phyloP scores from a whole-genome alignment of 2,113 vertebrate species.

The Synchiropus splendidus region DNA sequence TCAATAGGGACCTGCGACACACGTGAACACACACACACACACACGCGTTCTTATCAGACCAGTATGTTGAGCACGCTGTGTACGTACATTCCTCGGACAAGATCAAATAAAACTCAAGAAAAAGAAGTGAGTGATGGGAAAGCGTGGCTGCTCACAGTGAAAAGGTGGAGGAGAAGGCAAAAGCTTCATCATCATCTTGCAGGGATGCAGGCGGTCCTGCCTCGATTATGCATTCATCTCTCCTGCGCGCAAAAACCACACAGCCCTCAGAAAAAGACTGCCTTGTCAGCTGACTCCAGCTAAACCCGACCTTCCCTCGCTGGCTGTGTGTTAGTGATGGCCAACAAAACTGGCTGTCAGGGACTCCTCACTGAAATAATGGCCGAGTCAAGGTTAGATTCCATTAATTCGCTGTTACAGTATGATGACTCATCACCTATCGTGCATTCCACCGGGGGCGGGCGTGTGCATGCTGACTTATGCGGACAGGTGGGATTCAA shows the following conservation, averaged over 20 bases:
- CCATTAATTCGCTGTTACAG: too few species aligned
- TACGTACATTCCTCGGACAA: slow-evolving; percentile 10
- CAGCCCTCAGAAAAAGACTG: slow-evolving; percentile 43
- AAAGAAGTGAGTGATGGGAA: slow-evolving; percentile 4
- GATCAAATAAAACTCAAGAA: slow-evolving; percentile 6
- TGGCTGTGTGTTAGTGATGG: slow-evolving; percentile 6
- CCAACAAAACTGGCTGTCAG: too few species aligned
- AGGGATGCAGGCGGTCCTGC: slow-evolving; percentile 20
- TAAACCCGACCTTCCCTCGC: slow-evolving; percentile 31
- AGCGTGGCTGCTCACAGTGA: slow-evolving; percentile 12
- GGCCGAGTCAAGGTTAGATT: too few species aligned
- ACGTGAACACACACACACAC: neutral
- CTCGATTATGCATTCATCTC: slow-evolving; percentile 52
- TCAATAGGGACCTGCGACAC: too few species aligned
- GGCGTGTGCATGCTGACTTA: slow-evolving; percentile 2
- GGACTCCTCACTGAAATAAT: too few species aligned
- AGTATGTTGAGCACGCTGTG: too few species aligned
- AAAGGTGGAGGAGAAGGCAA: slow-evolving; percentile 35
- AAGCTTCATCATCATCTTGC: slow-evolving; percentile 49
- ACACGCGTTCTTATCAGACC: neutral
- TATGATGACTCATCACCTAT: too few species aligned
- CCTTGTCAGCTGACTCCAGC: slow-evolving; percentile 49
- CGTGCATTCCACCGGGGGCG: too few species aligned
- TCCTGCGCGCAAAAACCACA: slow-evolving; percentile 20
- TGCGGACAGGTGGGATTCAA: neutral